Percentiles rank a stretch among this genome's conserved stretches.
phyloP scores from a whole-genome alignment of 2,113 vertebrate genomes.

The Gavia stellata region DNA sequence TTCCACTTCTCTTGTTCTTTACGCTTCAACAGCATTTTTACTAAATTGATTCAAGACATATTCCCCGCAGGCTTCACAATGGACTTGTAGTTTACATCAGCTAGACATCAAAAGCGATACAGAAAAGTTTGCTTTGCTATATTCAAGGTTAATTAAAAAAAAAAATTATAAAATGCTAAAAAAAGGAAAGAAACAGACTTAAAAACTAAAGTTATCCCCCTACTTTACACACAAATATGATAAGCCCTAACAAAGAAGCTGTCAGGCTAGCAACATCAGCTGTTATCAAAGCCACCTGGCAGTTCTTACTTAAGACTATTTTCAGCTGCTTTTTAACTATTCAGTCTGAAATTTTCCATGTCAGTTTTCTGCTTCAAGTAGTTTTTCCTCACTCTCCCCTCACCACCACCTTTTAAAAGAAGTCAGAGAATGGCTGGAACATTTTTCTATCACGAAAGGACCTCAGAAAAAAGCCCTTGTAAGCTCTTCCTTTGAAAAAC shows the following conservation, averaged over 20 bases:
- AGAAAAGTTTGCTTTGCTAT: background rate
- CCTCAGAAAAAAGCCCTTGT: background rate
- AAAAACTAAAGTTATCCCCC: background rate
- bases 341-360: background rate
- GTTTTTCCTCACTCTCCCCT: background rate
- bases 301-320: background rate
- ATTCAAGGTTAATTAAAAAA: background rate
- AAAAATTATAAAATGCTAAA: background rate
- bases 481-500: background rate
- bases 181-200: background rate
- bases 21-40: conserved; percentile 30
- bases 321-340: background rate
- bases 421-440: background rate
- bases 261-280: background rate
- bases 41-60: conserved; percentile 21
- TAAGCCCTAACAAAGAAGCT: background rate
- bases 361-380: background rate
- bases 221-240: background rate
- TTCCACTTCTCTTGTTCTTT: conserved; percentile 56
- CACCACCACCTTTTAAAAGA: background rate
- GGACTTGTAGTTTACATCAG: background rate
- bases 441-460: background rate
- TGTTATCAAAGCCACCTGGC: background rate
- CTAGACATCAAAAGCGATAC: background rate
- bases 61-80: conserved; percentile 19